phyloP scores from a whole-genome alignment of 2,888 invertebrate species.

The Kryphioiulus occultus region DNA sequence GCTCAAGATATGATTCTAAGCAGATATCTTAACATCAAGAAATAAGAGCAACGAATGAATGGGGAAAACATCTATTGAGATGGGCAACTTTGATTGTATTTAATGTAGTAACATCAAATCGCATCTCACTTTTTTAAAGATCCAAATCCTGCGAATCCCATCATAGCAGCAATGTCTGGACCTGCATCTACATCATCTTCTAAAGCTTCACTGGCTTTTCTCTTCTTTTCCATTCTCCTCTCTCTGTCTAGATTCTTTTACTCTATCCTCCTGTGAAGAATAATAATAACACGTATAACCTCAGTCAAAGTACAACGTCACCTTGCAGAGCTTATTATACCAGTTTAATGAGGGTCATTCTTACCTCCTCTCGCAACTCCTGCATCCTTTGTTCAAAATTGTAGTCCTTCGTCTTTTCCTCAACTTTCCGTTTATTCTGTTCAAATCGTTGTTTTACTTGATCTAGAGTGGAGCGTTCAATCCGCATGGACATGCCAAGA shows the following conservation, averaged over 20 bases:
- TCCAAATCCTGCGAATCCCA: conserved; percentile 96
- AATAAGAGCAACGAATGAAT: too few relatives aligned
- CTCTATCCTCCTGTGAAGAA: conserved; percentile 78
- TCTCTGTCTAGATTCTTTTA: conserved; percentile 89
- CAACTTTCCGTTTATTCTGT: conserved; percentile 88
- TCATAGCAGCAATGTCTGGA: conserved; percentile 82
- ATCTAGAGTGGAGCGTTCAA: conserved; percentile 92
- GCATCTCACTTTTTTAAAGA: conserved; percentile 74
- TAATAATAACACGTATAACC: neutral
- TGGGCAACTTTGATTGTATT: too few relatives aligned
- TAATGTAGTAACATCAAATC: neutral
- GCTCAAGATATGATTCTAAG: too few relatives aligned
- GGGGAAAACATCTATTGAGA: too few relatives aligned
- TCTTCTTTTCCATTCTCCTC: conserved; percentile 85
- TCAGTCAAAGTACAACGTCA: too few relatives aligned
- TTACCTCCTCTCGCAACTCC: conserved; percentile 90
- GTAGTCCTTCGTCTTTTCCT: conserved; percentile 95
- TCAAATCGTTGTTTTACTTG: conserved; percentile 94
- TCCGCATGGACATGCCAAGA: conserved; percentile 98
- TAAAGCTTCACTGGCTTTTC: conserved; percentile 76
- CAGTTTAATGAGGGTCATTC: conserved; percentile 45
- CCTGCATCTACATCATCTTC: conserved; percentile 66
- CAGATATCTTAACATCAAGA: too few relatives aligned
- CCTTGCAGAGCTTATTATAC: too few relatives aligned
- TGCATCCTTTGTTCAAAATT: conserved; percentile 88